A percentile compares a stretch with the other conserved stretches of the same genome.
Evolutionary conservation across 2,113 vertebrate genomes (phyloP).

Genomic region (Suricata suricatta): DNA sequence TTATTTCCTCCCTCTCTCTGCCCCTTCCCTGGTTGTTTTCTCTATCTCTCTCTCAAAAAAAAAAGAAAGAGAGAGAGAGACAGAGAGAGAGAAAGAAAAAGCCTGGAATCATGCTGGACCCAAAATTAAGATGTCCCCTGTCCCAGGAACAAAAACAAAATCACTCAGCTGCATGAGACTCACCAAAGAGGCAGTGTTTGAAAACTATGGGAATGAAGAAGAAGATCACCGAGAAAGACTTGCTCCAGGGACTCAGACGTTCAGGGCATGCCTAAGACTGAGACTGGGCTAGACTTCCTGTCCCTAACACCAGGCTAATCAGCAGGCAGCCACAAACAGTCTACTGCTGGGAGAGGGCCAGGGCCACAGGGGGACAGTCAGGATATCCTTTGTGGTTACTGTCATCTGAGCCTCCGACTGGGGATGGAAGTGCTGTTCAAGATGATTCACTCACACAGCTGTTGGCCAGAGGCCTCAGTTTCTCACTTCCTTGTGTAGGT

Average conservation of each 20-base stretch:
- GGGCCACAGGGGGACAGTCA: rapidly evolving
- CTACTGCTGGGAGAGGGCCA: not conserved
- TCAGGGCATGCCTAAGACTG: not conserved
- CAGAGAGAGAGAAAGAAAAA: not conserved
- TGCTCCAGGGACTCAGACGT: rapidly evolving
- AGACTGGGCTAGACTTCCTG: not conserved
- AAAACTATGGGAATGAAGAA: not conserved
- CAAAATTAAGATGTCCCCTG: not conserved
- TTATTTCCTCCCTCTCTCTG: no score
- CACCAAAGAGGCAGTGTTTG: not conserved
- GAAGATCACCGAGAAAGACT: not conserved
- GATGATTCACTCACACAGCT: rapidly evolving
- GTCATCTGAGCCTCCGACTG: not conserved
- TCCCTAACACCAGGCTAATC: not conserved
- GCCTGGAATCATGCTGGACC: not conserved
- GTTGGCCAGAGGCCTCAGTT: not conserved
- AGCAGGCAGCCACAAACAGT: no score
- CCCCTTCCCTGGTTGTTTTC: no score
- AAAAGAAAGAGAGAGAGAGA: no score
- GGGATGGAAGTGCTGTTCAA: not conserved
- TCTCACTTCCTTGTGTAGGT: not conserved
- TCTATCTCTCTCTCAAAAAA: no score
- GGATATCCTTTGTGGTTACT: not conserved
- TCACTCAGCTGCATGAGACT: not conserved
- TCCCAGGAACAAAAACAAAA: not conserved